Percentiles rank a stretch among this genome's conserved stretches.
Evolutionary conservation across 2,888 invertebrate species (phyloP).

Genomic region (Nemoura dubitans): DNA sequence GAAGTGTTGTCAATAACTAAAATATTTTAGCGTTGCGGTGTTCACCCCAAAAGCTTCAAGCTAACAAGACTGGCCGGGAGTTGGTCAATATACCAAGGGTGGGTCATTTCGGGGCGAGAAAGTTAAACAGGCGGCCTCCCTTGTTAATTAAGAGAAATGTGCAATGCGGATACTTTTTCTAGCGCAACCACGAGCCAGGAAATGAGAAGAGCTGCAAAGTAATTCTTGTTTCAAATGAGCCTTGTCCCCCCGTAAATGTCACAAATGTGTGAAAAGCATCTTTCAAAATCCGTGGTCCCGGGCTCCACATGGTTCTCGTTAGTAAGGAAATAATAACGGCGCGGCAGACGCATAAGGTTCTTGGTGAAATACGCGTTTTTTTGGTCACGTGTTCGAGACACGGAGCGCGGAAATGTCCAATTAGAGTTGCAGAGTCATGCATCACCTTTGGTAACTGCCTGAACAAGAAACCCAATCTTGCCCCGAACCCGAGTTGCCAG

Average conservation of each 20-base stretch:
- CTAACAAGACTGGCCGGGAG: neutral
- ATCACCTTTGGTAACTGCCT: neutral
- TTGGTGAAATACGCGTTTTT: neutral
- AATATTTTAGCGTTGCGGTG: neutral
- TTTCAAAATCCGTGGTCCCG: neutral
- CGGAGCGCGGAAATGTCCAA: slow-evolving; percentile 15
- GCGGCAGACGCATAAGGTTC: neutral
- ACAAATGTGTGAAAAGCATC: slow-evolving; percentile 2
- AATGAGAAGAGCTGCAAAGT: slow-evolving; percentile 8
- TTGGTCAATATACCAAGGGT: neutral
- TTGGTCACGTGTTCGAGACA: neutral
- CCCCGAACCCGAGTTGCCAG: neutral
- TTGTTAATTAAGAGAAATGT: slow-evolving; percentile 1
- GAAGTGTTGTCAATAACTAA: neutral
- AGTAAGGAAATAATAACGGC: neutral
- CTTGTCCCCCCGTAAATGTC: neutral
- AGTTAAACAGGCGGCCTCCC: neutral
- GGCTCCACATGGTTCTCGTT: slow-evolving; percentile 17
- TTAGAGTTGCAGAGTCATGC: slow-evolving; percentile 10
- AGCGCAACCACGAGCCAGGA: neutral
- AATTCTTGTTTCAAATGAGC: slow-evolving; percentile 18
- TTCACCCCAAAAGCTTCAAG: neutral
- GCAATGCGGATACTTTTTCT: neutral
- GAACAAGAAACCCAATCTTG: neutral
- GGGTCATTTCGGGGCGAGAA: neutral